A percentile compares a stretch with the other conserved stretches of the same genome.
These are phyloP conservation scores for Baryphthengus martii DNA, from an alignment of 2,113 vertebrate species.

Conservation along the genomic window DNA sequence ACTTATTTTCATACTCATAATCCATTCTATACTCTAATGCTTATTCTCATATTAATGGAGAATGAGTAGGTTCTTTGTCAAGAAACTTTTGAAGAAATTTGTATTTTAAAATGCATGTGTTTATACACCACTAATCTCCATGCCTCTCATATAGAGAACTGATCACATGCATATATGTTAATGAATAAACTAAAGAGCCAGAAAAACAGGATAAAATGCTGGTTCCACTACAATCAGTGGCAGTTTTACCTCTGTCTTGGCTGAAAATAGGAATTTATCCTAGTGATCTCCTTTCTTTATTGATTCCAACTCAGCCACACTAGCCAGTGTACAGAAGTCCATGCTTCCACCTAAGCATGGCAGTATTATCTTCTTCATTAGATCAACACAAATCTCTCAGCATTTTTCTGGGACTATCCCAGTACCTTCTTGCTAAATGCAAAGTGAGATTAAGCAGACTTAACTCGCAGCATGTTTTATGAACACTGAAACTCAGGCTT, in stretches of 20 bases:
- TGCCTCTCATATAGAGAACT: background rate
- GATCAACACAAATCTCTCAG: background rate
- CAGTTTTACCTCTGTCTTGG: background rate
- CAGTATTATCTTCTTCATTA: background rate
- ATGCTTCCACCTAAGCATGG: background rate
- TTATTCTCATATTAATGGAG: background rate
- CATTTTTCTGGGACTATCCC: background rate
- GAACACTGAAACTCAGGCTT: background rate
- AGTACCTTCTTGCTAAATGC: background rate
- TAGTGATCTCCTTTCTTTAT: background rate
- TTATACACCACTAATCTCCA: background rate
- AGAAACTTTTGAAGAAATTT: background rate
- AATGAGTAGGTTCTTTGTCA: background rate
- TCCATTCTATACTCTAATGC: background rate
- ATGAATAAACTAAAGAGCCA: background rate
- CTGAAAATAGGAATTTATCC: background rate
- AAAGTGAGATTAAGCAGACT: slow-evolving; percentile 32
- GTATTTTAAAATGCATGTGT: background rate
- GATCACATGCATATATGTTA: background rate
- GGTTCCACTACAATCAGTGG: background rate
- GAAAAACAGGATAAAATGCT: background rate
- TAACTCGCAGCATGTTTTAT: background rate
- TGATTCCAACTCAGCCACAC: background rate
- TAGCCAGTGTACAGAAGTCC: background rate
- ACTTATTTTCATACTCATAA: background rate